phyloP scores from a whole-genome alignment of 2,888 invertebrate species.

The Eupithecia centaureata region DNA sequence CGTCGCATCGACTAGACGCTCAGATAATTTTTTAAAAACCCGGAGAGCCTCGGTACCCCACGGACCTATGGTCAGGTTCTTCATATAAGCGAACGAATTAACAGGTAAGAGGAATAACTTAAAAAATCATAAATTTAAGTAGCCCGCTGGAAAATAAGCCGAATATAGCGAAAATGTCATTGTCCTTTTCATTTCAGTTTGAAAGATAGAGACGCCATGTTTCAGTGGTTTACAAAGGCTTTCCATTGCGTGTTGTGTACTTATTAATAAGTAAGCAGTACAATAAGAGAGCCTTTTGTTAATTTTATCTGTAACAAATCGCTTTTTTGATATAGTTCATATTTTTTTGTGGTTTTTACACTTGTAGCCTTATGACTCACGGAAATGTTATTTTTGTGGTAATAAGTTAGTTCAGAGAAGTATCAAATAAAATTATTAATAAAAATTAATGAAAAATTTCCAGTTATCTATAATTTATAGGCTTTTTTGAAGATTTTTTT shows the following conservation, averaged over 20 bases:
- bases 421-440: no score
- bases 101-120: neutral
- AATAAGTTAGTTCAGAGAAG: no score
- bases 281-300: neutral
- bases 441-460: no score
- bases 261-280: neutral
- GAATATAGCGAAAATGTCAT: neutral
- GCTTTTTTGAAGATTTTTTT: no score
- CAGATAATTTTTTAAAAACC: no score
- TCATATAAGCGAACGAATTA: neutral
- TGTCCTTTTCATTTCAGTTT: neutral
- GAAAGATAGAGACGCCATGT: neutral
- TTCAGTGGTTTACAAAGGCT: neutral
- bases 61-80: no score
- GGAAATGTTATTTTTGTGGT: no score
- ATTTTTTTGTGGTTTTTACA: neutral
- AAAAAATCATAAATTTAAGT: neutral
- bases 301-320: conserved; percentile 9
- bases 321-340: neutral
- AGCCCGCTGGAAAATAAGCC: neutral
- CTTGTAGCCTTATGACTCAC: no score
- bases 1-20: no score
- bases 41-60: no score
- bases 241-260: conserved; percentile 2
- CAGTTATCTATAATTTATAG: no score